phyloP scores from a whole-genome alignment of 2,113 vertebrate genomes.

The Etia nguti region DNA sequence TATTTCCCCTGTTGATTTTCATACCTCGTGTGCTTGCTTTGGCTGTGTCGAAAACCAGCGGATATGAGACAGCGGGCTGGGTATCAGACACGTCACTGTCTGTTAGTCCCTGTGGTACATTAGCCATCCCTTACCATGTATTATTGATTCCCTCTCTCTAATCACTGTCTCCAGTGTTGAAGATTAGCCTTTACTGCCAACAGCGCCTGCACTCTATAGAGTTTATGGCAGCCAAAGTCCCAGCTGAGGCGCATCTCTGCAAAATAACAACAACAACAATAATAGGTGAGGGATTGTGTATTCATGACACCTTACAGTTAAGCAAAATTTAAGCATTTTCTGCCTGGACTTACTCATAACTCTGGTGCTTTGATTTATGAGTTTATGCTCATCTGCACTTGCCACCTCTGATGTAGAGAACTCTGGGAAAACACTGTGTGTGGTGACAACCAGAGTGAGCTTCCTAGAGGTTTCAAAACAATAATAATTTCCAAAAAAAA shows the following conservation, averaged over 20 bases:
- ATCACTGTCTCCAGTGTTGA: conserved; percentile 61
- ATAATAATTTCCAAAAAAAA: background rate
- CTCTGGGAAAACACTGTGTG: background rate
- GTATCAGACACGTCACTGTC: conserved; percentile 41
- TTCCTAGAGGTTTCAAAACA: background rate
- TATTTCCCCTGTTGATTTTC: conserved; percentile 61
- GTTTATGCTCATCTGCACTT: background rate
- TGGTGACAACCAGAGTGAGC: background rate
- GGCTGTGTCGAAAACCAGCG: conserved; percentile 34
- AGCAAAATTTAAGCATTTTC: background rate
- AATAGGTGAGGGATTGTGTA: background rate
- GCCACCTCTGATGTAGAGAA: background rate
- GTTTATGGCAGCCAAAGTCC: conserved; percentile 8
- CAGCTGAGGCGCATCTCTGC: background rate
- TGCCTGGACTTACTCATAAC: background rate
- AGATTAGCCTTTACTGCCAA: conserved; percentile 47
- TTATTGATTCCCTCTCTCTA: conserved; percentile 66
- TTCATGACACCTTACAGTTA: background rate
- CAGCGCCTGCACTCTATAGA: conserved; percentile 15
- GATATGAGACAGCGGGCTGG: conserved; percentile 37
- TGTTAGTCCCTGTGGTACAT: conserved; percentile 66
- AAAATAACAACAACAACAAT: background rate
- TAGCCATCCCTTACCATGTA: conserved; percentile 66
- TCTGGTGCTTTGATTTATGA: background rate
- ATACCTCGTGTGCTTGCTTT: conserved; percentile 11